A percentile compares a stretch with the other conserved stretches of the same genome.
Evolutionary conservation across 2,888 invertebrate species (phyloP).

Genomic region (Plutella xylostella): DNA sequence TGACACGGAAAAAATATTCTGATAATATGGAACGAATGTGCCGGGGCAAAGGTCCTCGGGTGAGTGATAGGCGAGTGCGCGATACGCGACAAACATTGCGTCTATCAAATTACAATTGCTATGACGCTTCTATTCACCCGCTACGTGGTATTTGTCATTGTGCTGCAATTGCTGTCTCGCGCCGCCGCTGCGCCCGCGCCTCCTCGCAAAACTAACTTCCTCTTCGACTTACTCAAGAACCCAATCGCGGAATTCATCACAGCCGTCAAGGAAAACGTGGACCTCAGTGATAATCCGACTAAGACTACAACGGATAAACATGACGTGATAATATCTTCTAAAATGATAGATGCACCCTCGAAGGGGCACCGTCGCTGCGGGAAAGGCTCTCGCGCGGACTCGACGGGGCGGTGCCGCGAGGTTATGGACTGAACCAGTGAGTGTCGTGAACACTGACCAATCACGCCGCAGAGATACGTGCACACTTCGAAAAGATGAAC

Average conservation of each 20-base stretch:
- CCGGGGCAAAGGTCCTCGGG: slow-evolving; percentile 4
- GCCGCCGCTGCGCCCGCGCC: slow-evolving; percentile 32
- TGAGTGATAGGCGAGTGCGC: slow-evolving; percentile 3
- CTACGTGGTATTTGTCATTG: slow-evolving; percentile 39
- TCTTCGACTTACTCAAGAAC: slow-evolving; percentile 44
- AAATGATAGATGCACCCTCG: slow-evolving; percentile 48
- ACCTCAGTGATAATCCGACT: slow-evolving; percentile 9
- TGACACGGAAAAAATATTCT: background rate
- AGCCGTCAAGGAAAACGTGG: slow-evolving; percentile 12
- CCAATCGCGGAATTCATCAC: slow-evolving; percentile 42
- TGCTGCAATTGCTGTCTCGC: slow-evolving; percentile 34
- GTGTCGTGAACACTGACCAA: slow-evolving; percentile 10
- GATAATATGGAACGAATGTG: background rate
- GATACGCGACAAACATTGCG: slow-evolving; percentile 3
- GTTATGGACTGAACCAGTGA: slow-evolving; percentile 5
- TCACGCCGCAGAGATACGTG: slow-evolving; percentile 32
- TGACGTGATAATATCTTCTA: slow-evolving; percentile 11
- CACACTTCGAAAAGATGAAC: slow-evolving; percentile 38
- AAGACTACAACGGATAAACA: slow-evolving; percentile 13
- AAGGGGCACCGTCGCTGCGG: slow-evolving; percentile 15
- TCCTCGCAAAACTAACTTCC: slow-evolving; percentile 13
- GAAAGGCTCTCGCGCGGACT: background rate
- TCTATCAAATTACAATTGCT: slow-evolving; percentile 45
- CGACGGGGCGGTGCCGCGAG: slow-evolving; percentile 4
- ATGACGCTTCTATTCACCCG: slow-evolving; percentile 47